Evolutionary conservation across 2,888 invertebrate species (phyloP).

Genomic region (Cotesia congregata): DNA sequence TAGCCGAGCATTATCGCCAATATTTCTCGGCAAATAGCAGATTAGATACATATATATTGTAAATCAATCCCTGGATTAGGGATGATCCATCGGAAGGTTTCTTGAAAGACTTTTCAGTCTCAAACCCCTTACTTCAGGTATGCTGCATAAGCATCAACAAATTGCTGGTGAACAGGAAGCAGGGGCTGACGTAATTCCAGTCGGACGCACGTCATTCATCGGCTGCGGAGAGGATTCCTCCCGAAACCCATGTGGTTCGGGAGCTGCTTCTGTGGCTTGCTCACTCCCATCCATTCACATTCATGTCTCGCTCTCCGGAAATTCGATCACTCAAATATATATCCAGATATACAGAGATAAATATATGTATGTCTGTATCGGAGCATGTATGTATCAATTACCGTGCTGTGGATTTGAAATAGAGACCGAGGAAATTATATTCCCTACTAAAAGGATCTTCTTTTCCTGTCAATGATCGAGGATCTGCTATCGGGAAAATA

Average conservation of each 20-base stretch:
- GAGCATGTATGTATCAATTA: constrained; percentile 3
- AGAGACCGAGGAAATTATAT: neutral
- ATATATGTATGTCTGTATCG: neutral
- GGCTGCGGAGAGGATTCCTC: neutral
- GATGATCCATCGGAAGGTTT: too few species aligned
- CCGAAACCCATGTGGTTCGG: constrained; percentile 5
- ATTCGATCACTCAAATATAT: constrained; percentile 3
- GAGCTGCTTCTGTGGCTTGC: neutral
- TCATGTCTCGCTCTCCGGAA: constrained; percentile 7
- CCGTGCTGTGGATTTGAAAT: neutral
- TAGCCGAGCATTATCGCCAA: neutral
- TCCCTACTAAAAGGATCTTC: neutral
- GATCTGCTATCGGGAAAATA: neutral
- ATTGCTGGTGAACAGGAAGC: neutral
- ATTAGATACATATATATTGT: neutral
- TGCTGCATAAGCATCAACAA: neutral
- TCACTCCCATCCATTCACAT: neutral
- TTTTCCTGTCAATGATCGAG: neutral
- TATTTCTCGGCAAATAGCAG: neutral
- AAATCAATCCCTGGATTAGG: too few species aligned
- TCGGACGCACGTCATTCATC: constrained; percentile 4
- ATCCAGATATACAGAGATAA: neutral
- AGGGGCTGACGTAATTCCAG: constrained; percentile 11
- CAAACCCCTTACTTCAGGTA: too few species aligned
- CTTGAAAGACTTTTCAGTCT: too few species aligned